Conservation (phyloP, 2,113 vertebrate species). For the Acanthisitta chloris region DNA sequence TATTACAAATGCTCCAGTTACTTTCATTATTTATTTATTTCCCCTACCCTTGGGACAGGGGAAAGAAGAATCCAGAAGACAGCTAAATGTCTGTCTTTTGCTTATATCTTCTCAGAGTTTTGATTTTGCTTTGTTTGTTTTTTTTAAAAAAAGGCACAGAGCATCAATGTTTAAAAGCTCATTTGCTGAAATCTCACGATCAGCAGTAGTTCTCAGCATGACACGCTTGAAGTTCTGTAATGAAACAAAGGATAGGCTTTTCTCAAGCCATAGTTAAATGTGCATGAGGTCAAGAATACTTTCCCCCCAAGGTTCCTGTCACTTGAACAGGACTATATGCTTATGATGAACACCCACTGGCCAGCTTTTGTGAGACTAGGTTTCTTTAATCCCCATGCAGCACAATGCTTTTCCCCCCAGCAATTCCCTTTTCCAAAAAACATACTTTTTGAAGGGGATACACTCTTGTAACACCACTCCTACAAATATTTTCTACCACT, state of each 20-base stretch:
- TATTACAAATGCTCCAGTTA: constrained; percentile 9
- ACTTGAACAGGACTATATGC: neutral
- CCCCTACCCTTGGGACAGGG: neutral
- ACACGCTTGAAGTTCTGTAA: neutral
- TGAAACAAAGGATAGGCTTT: neutral
- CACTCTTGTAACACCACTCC: neutral
- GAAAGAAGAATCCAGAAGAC: neutral
- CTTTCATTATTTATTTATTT: neutral
- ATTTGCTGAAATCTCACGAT: neutral
- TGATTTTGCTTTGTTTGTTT: neutral
- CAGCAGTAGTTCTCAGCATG: neutral
- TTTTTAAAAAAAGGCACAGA: neutral
- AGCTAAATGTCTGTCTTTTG: neutral
- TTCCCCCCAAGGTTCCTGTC: neutral
- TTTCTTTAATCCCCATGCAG: neutral
- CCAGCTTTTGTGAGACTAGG: neutral
- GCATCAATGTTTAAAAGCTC: neutral
- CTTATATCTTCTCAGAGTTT: neutral
- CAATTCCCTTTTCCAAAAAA: neutral
- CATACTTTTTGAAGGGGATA: neutral
- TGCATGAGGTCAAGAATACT: neutral
- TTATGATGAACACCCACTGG: neutral
- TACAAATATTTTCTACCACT: neutral
- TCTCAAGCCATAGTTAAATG: neutral
- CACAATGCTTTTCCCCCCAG: neutral